Evolutionary conservation across 2,888 invertebrate species (phyloP), one percentile per base, ranked within the genome.

Genomic region (Chaetogeoica ovagalla): DNA sequence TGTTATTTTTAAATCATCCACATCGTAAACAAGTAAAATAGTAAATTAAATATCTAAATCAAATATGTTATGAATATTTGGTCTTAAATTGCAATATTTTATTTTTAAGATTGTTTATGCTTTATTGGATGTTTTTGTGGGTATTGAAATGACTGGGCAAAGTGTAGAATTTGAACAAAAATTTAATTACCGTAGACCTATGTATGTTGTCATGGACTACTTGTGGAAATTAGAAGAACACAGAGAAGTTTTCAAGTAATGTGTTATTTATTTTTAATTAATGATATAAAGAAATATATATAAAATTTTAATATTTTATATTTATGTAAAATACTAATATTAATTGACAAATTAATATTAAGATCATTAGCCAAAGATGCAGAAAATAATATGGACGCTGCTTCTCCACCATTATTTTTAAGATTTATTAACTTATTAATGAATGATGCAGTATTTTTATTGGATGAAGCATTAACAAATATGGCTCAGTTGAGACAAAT

Each of bases 91-190:
- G 30, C 43, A 43, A 4, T 30, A 30, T 83, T 23, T 57, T 48
- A 37, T 52, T 69, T 63, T 88, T 84, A 86, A 96, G 90, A 89
- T 97, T 82, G 92, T 94, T 17, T 89, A 91, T 66, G 93, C 92
- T 85, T 87, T 98, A 48, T 87, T 97, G 81, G 91, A 95, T 85
- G 96, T 98, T 13, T 98, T 97, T 86, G 97, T 98, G n/a, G 94
- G 94, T 83, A 98, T 98, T 82, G 97, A 98, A 88, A 95, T 97
- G 94, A 97, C 97, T 0, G 97, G 97, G 0, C 95, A 97, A 86
- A 94, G 93, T 85, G 97, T 97, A 30, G 93, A 95, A 85, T 97
- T 97, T 86, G 97, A 97, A 86, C 96, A 97, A 86, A 98, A 97
- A 87, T 98, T 98, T 86, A 96, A 96, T 87, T 98, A 98, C 86